phyloP scores from a whole-genome alignment of 2,888 invertebrate genomes.

The Resseliella maxima region DNA sequence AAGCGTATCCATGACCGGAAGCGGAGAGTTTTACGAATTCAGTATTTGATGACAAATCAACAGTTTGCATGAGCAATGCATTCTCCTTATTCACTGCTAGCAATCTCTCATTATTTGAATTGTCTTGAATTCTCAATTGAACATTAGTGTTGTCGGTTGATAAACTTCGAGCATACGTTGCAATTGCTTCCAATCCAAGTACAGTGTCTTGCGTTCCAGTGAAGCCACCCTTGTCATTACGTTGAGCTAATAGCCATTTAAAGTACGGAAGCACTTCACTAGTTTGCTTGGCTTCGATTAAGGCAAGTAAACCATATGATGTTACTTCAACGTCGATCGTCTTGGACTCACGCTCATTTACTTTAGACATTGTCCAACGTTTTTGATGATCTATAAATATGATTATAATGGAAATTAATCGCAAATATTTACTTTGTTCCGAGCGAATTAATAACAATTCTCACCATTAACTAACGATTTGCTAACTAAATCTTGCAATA shows the following conservation, averaged over 20 bases:
- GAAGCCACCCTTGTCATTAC: constrained; percentile 77
- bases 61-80: constrained; percentile 84
- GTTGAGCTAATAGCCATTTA: constrained; percentile 79
- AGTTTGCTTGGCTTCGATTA: constrained; percentile 69
- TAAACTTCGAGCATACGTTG: constrained; percentile 70
- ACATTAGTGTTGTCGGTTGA: constrained; percentile 69
- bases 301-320: constrained; percentile 85
- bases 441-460: constrained; percentile 72
- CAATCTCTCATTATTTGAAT: constrained; percentile 63
- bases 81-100: constrained; percentile 77
- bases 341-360: constrained; percentile 67
- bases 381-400: constrained; percentile 70
- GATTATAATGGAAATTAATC: constrained; percentile 65
- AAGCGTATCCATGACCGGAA: constrained; percentile 82
- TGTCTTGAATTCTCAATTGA: constrained; percentile 70
- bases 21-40: constrained; percentile 80
- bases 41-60: constrained; percentile 69
- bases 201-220: constrained; percentile 83
- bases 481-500: constrained; percentile 70
- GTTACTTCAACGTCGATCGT: constrained; percentile 81
- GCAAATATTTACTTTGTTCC: constrained; percentile 88
- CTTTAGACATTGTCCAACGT: constrained; percentile 83
- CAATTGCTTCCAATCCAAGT: constrained; percentile 77
- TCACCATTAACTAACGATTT: constrained; percentile 68
- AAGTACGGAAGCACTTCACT: constrained; percentile 71